These are phyloP conservation scores for Jordanella pulchra DNA, from an alignment of 2,797 vertebrate species.

Conservation along the genomic window DNA sequence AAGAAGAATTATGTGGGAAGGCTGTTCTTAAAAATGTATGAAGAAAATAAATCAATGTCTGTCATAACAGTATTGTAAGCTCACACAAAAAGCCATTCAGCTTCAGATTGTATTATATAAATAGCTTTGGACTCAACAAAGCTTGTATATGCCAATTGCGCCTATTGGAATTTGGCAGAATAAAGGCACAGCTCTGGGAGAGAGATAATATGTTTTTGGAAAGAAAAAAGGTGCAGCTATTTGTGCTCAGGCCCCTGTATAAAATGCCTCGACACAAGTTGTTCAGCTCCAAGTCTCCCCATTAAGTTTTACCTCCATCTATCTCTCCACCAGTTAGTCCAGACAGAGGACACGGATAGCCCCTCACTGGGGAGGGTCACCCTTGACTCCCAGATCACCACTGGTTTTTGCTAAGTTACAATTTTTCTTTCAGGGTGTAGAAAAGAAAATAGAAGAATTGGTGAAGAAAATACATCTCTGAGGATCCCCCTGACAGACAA, in stretches of 20 bases:
- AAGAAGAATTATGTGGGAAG: constrained; percentile 35
- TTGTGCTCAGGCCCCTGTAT: constrained; percentile 45
- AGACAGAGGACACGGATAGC: constrained; percentile 60
- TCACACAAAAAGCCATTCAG: constrained; percentile 68
- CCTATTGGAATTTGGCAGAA: constrained; percentile 68
- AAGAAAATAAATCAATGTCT: constrained; percentile 54
- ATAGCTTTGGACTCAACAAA: constrained; percentile 58
- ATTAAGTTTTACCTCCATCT: constrained; percentile 12
- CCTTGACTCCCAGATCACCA: constrained; percentile 59
- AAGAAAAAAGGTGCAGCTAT: constrained; percentile 47
- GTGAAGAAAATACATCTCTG: constrained; percentile 71
- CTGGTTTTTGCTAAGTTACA: constrained; percentile 23
- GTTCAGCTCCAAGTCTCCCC: constrained; percentile 39
- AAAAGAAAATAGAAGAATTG: constrained; percentile 76
- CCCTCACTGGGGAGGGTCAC: constrained; percentile 57
- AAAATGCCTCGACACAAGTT: constrained; percentile 48
- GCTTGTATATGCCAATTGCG: constrained; percentile 63
- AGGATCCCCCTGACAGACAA: constrained; percentile 71
- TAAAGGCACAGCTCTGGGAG: constrained; percentile 54
- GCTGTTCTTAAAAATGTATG: constrained; percentile 61
- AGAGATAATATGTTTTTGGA: constrained; percentile 70
- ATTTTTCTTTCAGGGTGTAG: constrained; percentile 38
- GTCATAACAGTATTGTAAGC: constrained; percentile 64
- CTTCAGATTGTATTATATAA: constrained; percentile 65
- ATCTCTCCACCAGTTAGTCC: constrained; percentile 32